Percentiles rank a stretch among this genome's conserved stretches.
These are phyloP conservation scores for Antitype chi DNA, from an alignment of 2,888 invertebrate species.

Conservation along the genomic window DNA sequence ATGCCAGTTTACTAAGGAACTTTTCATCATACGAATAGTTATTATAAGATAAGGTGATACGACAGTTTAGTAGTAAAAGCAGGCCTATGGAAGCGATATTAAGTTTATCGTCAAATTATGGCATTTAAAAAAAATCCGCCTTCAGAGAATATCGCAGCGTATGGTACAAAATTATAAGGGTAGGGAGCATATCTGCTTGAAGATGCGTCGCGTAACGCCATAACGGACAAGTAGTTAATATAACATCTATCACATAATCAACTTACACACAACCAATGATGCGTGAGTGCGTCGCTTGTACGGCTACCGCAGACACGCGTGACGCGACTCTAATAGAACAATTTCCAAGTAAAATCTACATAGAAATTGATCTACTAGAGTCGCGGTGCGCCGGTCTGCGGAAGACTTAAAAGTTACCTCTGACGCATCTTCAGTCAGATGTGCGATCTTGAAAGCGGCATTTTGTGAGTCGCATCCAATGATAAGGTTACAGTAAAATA, in stretches of 20 bases:
- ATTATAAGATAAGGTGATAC: not conserved
- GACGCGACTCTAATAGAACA: too few relatives aligned
- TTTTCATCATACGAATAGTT: not conserved
- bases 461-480: not conserved
- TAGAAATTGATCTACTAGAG: too few relatives aligned
- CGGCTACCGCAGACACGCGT: too few relatives aligned
- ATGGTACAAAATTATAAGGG: not conserved
- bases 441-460: not conserved
- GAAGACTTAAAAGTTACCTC: too few relatives aligned
- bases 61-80: not conserved
- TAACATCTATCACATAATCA: not conserved
- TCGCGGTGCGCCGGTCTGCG: too few relatives aligned
- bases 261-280: not conserved
- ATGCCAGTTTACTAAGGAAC: conserved; percentile 22
- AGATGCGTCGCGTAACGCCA: not conserved
- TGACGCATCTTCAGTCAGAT: not conserved
- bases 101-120: not conserved
- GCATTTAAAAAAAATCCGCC: not conserved
- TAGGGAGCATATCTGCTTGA: not conserved
- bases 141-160: not conserved
- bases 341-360: too few relatives aligned
- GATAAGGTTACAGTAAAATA: not conserved
- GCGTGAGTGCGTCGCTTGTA: not conserved
- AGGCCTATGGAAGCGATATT: not conserved
- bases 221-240: not conserved